These are phyloP conservation scores for Cirrhinus molitorella DNA, from an alignment of 2,797 vertebrate species.

Conservation along the genomic window DNA sequence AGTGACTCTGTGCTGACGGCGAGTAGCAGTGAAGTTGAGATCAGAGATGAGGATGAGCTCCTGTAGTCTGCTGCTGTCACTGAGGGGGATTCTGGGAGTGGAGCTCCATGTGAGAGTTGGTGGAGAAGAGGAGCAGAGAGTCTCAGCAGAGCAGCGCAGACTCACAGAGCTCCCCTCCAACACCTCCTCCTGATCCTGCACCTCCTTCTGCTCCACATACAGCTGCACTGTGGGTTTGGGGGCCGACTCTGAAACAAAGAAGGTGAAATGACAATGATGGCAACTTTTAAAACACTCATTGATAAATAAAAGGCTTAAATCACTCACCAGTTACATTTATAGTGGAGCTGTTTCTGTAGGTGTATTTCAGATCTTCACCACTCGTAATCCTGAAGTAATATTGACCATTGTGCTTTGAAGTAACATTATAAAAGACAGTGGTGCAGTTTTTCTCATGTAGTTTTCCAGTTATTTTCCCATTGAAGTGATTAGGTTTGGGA, in stretches of 20 bases:
- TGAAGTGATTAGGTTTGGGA: not conserved
- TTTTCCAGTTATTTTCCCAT: not conserved
- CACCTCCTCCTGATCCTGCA: not conserved
- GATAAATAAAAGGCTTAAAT: too few relatives aligned
- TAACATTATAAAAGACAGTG: not conserved
- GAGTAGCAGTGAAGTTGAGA: conserved; percentile 35
- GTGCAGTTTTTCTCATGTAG: conserved; percentile 3
- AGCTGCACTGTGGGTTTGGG: conserved; percentile 24
- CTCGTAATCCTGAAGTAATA: not conserved
- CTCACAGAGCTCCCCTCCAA: conserved; percentile 69
- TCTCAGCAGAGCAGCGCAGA: conserved; percentile 67
- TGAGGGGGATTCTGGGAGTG: conserved; percentile 57
- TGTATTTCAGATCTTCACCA: not conserved
- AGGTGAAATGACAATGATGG: too few relatives aligned
- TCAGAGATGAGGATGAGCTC: conserved; percentile 29
- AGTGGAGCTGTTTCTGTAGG: too few relatives aligned
- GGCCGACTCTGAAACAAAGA: not conserved
- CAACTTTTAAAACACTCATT: too few relatives aligned
- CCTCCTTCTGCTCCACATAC: not conserved
- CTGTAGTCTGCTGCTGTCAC: not conserved
- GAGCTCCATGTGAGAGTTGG: not conserved
- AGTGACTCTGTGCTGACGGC: not conserved
- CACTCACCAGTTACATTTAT: too few relatives aligned
- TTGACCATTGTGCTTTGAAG: not conserved
- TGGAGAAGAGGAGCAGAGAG: conserved; percentile 61